Base-by-base conservation (phyloP, 1,140 invertebrate species). In the Saccostrea glomerata region DNA sequence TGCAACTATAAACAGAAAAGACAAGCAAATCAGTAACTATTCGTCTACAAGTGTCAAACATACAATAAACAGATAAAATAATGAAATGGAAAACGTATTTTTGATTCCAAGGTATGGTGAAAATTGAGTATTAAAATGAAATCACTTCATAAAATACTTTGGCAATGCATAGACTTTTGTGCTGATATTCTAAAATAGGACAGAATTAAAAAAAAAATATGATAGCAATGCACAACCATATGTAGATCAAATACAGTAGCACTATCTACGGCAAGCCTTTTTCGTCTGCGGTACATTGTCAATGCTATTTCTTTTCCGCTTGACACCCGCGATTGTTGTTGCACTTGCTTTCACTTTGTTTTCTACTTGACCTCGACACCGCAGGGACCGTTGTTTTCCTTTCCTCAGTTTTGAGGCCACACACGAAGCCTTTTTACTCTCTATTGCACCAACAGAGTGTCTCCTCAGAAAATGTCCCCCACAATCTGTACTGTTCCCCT, bases 261-360 rank as follows among this genome's bases (percentile, higher is more conserved):
- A 85, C 84, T 85, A 85, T 85, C 84, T 85, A 11, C 84, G 47
- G 47, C 84, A 85, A n/a, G 84, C n/a, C 23, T 60, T 85, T 23
- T 85, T 85, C 6, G 84, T 23, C 2, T 60, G 55, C 4, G 55
- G 84, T 20, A 40, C 84, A 23, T 25, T 56, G 17, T 85, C 84
- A 11, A 15, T 54, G 23, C n/a, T 60, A 56, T 60, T 58, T 36
- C 84, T 58, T 58, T 85, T 85, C 84, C 84, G 47, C 84, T 85
- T 85, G 15, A 85, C 55, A 63, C 84, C 58, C 15, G 47, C 5
- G 23, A 63, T 56, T 85, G 54, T 30, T 30, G 13, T 20, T 12
- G n/a, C 23, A 20, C 13, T 60, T 12, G 56, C 55, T 60, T 56
- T 63, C 23, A 63, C n/a, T 30, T 85, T 85, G 84, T 85, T 85